A percentile compares a stretch with the other conserved stretches of the same genome.
Evolutionary conservation across 2,888 invertebrate genomes (phyloP).

Genomic region (Desoria tigrina): DNA sequence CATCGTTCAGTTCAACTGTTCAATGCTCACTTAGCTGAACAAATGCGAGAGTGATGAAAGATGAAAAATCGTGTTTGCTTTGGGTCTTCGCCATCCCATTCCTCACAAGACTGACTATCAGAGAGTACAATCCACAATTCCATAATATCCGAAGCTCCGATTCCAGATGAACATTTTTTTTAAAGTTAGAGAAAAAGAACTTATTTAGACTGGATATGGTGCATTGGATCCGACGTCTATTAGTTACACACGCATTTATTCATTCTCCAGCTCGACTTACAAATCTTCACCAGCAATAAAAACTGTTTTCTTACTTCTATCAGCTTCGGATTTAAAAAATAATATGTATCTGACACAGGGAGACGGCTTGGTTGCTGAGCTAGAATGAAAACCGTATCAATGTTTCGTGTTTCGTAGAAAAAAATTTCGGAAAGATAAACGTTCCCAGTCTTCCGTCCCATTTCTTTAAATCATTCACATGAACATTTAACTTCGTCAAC

Average conservation of each 20-base stretch:
- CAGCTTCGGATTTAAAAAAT: too few species aligned
- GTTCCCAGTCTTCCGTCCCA: neutral
- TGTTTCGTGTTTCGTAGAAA: too few species aligned
- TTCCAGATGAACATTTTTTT: too few species aligned
- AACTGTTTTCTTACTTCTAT: too few species aligned
- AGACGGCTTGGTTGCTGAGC: too few species aligned
- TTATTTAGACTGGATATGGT: neutral
- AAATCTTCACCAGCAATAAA: neutral
- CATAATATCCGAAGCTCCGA: too few species aligned
- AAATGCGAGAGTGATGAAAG: conserved; percentile 40
- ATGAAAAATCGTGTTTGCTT: conserved; percentile 50
- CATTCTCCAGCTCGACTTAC: conserved; percentile 6
- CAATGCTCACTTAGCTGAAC: conserved; percentile 23
- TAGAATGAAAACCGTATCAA: too few species aligned
- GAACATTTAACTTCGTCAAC: neutral
- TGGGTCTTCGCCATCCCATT: conserved; percentile 32
- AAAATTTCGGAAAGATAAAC: too few species aligned
- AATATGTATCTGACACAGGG: too few species aligned
- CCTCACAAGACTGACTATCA: neutral
- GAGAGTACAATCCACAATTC: neutral
- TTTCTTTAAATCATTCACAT: neutral
- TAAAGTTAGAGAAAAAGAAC: neutral
- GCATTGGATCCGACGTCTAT: too few species aligned
- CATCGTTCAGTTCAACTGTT: neutral
- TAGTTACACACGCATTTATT: neutral